Conservation (phyloP, 37 sponge, comb jelly and placozoan species). For the Crambe crambe region DNA sequence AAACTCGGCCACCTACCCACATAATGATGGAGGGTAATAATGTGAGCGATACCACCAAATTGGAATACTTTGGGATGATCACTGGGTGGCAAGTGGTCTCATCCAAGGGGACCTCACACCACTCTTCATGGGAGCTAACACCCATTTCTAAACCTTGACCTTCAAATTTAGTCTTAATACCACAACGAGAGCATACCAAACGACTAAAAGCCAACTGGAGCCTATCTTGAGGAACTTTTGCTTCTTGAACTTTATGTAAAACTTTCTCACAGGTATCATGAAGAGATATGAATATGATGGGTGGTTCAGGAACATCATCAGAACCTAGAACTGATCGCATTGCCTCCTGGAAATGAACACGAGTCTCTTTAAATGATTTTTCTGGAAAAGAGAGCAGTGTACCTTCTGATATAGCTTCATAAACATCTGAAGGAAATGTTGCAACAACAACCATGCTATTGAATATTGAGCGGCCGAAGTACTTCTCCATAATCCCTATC, state of each 20-base stretch:
- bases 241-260: no score
- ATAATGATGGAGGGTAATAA: no score
- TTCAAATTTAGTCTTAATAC: no score
- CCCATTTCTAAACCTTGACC: no score
- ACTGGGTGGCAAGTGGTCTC: slow-evolving; percentile 39
- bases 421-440: background rate
- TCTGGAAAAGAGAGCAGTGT: background rate
- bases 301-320: background rate
- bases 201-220: no score
- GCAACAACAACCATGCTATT: slow-evolving; percentile 37
- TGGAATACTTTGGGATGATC: slow-evolving; percentile 24
- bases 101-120: slow-evolving; percentile 3
- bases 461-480: slow-evolving; percentile 31
- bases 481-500: background rate
- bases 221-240: no score
- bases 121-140: no score
- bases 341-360: background rate
- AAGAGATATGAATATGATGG: slow-evolving; percentile 12
- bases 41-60: no score
- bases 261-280: background rate
- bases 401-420: background rate
- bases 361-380: background rate
- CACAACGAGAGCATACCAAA: no score
- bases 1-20: no score
- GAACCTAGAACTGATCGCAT: background rate